Percentiles rank a stretch among this genome's conserved stretches.
phyloP scores from a whole-genome alignment of 35 echinoderm and acorn worm genomes.

The Eucidaris tribuloides region DNA sequence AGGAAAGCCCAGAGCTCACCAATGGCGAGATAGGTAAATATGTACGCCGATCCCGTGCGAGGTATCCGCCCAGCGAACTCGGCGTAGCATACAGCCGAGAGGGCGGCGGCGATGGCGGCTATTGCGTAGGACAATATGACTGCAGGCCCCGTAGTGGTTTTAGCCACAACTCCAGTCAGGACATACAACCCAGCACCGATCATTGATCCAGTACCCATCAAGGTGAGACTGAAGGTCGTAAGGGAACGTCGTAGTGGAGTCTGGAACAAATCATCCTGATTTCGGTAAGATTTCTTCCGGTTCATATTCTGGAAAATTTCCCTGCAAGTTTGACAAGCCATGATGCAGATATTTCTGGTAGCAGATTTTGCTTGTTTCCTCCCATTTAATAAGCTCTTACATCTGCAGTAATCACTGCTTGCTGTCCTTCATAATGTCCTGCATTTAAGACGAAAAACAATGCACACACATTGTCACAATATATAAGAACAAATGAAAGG shows the following conservation, averaged over 20 bases:
- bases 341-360: not conserved
- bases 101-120: constrained; percentile 54
- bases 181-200: constrained; percentile 75
- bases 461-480: too few species aligned
- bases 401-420: too few species aligned
- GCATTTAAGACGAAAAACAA: too few species aligned
- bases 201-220: constrained; percentile 68
- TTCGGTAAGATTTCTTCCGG: not conserved
- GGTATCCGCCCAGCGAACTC: constrained; percentile 73
- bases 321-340: not conserved
- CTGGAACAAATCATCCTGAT: constrained; percentile 5
- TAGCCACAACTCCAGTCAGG: constrained; percentile 68
- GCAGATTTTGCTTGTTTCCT: too few species aligned
- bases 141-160: constrained; percentile 62
- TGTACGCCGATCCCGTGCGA: constrained; percentile 57
- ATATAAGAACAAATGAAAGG: too few species aligned
- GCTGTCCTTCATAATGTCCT: too few species aligned
- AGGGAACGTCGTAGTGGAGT: constrained; percentile 58
- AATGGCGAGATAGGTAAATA: constrained; percentile 58
- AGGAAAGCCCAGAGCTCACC: constrained; percentile 77
- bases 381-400: too few species aligned
- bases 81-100: constrained; percentile 64
- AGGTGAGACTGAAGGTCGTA: constrained; percentile 53
- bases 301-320: not conserved
- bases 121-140: constrained; percentile 69